Evolutionary conservation across 2,113 vertebrate species (phyloP), one percentile per base, ranked within the genome.

Genomic region (Sebastes fasciatus): DNA sequence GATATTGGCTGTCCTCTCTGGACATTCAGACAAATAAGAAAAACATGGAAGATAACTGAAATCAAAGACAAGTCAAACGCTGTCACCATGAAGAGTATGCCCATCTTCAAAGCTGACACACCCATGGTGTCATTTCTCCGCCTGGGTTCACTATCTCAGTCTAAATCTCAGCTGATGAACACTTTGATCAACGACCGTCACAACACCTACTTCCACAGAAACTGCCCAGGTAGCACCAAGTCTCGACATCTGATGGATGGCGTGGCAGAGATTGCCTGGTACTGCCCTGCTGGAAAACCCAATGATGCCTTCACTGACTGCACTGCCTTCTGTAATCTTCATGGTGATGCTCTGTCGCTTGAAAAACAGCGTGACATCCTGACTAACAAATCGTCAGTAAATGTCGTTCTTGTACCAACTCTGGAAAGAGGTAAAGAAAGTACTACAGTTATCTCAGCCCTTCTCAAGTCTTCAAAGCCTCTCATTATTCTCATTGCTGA

Each of bases 211-310:
- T 95, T 94, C 78, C 93, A 96, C 66, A 80, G 91, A 60, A 83
- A 96, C 72, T 95, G 93, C 26, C 64, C 60, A 80, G 94, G 94
- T 2, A 95, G 91, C 88, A 95, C 64, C 51, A 94, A 88, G 80
- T 76, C 88, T 49, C 95, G 34, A 34, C 34, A 94, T 95, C n/a
- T 96, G 70, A 94, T 96, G 94, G 89, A 81, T 8, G 94, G 95
- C 2, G 72, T 96, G 8, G 94, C 94, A 87, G 95, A 96, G 91
- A 94, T 97, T 43, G 88, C 92, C 76, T 97, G 96, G 96, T 97
- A 96, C 86, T 95, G 90, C 23, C 95, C 95, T 7, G 69, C 89
- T 12, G 95, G 93, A 1, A 94, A 89, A 6, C 66, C 85, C 0
- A 86, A 87, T 0, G 95, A 96, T 82, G 79, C 66, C 64, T 96